Conservation (phyloP, 2,888 invertebrate species). For the Trissonchulus sp. region DNA sequence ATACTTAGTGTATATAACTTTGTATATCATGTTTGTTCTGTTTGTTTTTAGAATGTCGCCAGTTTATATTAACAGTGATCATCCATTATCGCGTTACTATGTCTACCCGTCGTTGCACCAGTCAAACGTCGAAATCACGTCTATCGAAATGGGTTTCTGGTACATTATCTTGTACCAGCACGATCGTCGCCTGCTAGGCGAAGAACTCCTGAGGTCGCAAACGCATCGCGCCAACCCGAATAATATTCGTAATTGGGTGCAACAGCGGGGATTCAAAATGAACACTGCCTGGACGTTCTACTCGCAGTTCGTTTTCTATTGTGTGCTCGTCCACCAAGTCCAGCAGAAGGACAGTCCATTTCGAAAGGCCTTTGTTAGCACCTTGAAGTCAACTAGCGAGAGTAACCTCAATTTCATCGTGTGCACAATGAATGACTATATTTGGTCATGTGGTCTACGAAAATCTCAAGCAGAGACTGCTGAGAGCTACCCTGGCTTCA, state of each 20-base stretch:
- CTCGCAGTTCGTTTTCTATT: slow-evolving; percentile 9
- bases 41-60: too few relatives aligned
- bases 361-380: slow-evolving; percentile 1
- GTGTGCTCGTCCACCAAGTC: slow-evolving; percentile 3
- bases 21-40: slow-evolving; percentile 13
- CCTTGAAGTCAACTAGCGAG: background rate
- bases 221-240: background rate
- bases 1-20: background rate
- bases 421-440: slow-evolving; percentile 12
- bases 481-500: slow-evolving; percentile 14
- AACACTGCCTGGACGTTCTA: background rate
- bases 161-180: slow-evolving; percentile 2
- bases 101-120: background rate
- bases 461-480: background rate
- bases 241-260: slow-evolving; percentile 4
- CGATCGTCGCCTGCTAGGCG: background rate
- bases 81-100: slow-evolving; percentile 2
- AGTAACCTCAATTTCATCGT: slow-evolving; percentile 11
- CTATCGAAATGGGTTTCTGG: slow-evolving; percentile 12
- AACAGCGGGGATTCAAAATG: slow-evolving; percentile 9
- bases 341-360: background rate
- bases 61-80: slow-evolving; percentile 1
- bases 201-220: background rate
- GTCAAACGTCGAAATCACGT: background rate
- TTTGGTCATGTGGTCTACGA: slow-evolving; percentile 14